Conservation (phyloP, 1,140 invertebrate genomes). For the Aphaenogaster floridana region DNA sequence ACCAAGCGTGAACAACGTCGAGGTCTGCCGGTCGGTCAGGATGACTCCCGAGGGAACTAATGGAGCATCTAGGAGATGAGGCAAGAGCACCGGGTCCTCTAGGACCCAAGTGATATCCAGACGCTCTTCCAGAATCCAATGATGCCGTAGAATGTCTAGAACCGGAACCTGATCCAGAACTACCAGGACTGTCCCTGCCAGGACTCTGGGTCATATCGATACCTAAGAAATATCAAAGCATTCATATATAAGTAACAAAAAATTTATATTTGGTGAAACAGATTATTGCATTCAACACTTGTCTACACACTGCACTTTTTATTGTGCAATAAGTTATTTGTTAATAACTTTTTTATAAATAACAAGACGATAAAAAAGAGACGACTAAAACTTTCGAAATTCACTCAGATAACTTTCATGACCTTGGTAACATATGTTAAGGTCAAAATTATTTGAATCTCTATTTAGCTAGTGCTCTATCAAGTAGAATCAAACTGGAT, state of each 20-base stretch:
- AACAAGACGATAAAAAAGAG: no score
- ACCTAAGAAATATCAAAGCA: constrained; percentile 72
- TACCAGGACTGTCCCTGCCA: constrained; percentile 95
- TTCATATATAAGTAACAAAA: not conserved
- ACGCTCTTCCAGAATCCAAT: constrained; percentile 96
- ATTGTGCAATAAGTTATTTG: no score
- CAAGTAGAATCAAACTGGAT: no score
- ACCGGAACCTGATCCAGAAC: constrained; percentile 95
- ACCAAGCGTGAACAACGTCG: constrained; percentile 97
- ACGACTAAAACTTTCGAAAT: no score
- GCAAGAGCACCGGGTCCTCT: constrained; percentile 86
- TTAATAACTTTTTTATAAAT: no score
- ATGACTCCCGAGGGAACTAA: constrained; percentile 91
- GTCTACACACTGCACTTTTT: no score
- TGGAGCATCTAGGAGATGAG: constrained; percentile 89
- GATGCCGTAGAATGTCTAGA: constrained; percentile 96
- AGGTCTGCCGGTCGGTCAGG: constrained; percentile 89
- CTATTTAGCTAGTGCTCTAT: no score
- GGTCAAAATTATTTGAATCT: no score
- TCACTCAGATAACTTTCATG: no score
- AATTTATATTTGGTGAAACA: no score
- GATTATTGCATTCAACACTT: no score
- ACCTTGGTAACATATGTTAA: no score
- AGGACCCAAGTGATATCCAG: constrained; percentile 89
- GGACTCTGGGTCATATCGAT: constrained; percentile 93